Conservation (phyloP, 2,113 vertebrate species). For the Sitta europaea region DNA sequence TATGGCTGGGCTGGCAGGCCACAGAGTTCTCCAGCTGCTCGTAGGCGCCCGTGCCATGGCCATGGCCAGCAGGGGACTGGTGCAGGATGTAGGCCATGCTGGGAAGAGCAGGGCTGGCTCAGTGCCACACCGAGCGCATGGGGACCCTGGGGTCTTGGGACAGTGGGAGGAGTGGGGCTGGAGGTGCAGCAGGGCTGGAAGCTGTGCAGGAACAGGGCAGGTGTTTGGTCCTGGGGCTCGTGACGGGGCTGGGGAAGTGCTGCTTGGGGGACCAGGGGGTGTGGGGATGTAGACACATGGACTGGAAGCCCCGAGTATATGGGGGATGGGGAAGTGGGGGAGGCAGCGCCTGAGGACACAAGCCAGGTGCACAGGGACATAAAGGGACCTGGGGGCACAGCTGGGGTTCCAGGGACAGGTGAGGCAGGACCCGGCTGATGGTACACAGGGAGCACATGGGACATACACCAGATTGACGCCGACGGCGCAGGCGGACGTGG, state of each 20-base stretch:
- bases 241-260: not conserved
- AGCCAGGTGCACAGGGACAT: not conserved
- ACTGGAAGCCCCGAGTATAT: not conserved
- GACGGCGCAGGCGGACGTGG: conserved; percentile 87
- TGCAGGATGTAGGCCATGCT: conserved; percentile 97
- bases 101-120: not conserved
- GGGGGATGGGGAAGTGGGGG: not conserved
- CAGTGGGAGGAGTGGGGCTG: not conserved
- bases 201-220: not conserved
- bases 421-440: not conserved
- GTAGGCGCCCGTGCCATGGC: conserved; percentile 73
- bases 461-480: conserved; percentile 91
- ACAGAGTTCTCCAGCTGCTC: conserved; percentile 80
- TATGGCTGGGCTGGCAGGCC: conserved; percentile 41
- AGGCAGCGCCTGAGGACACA: accelerated
- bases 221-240: accelerated
- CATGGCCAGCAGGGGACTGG: conserved; percentile 82
- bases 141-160: not conserved
- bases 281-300: accelerated
- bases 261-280: not conserved
- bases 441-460: accelerated
- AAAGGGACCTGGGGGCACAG: not conserved
- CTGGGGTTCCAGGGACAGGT: accelerated
- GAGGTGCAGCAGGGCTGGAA: not conserved
- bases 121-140: accelerated